These are phyloP conservation scores for Frankliniella intonsa DNA, from an alignment of 2,888 invertebrate genomes.

Conservation along the genomic window DNA sequence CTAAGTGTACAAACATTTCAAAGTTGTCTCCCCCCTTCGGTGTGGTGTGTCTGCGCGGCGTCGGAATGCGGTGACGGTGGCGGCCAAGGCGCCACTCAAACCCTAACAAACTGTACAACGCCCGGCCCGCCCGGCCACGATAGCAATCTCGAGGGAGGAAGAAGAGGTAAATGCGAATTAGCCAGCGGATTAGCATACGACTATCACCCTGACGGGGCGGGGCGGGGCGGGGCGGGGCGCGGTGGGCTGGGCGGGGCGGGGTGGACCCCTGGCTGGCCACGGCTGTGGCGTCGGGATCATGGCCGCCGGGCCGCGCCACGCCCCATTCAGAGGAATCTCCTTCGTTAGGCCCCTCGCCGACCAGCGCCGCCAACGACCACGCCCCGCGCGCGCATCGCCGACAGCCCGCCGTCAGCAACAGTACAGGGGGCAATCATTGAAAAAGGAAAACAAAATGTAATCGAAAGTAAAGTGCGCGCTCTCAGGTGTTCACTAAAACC, in stretches of 20 bases:
- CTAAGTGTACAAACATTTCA: no score
- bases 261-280: not conserved
- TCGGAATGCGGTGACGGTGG: no score
- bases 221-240: slow-evolving; percentile 6
- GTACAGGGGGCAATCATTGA: no score
- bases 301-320: not conserved
- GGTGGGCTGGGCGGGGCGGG: slow-evolving; percentile 30
- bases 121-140: not conserved
- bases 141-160: not conserved
- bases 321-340: slow-evolving; percentile 35
- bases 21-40: no score
- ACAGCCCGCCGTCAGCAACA: no score
- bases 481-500: no score
- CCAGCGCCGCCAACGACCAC: slow-evolving; percentile 34
- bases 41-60: no score
- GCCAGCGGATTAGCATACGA: slow-evolving; percentile 10
- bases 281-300: not conserved
- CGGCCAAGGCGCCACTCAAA: not conserved
- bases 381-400: slow-evolving; percentile 11
- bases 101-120: not conserved
- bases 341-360: slow-evolving; percentile 30
- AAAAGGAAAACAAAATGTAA: no score
- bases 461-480: no score
- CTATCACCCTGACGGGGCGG: slow-evolving; percentile 1
- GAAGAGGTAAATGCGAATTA: slow-evolving; percentile 24